Base-by-base conservation (phyloP, 2,797 vertebrate genomes). In the Bucorvus abyssinicus region DNA sequence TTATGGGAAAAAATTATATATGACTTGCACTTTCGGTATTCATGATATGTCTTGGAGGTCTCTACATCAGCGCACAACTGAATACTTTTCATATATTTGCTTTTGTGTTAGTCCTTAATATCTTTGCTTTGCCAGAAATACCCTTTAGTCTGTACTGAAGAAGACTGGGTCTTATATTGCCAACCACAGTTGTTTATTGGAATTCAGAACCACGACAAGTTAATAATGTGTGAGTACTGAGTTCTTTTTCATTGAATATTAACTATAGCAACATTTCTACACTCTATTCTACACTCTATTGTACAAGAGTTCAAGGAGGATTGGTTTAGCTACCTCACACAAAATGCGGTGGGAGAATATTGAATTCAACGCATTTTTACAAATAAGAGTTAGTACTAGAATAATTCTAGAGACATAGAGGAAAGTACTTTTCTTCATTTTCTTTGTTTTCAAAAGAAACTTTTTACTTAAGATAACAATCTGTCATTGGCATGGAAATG, bases 391-490 rank as follows among this genome's bases (percentile, higher is more conserved):
- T 32, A 22, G 20, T 47, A 26, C 87, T 88, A 92, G 70, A 93
- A 74, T 50, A 91, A 88, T 89, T 87, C 68, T 63, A 89, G 53
- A 81, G 32, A 30, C 24, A 49, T 11, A 89, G 56, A 88, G 52
- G 68, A 96, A 97, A 90, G 89, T 75, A 49, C 34, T 52, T 94
- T 34, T 34, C 29, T 45, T 21, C 1, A 10, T 68, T 85, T 60
- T 44, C 38, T 74, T 68, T 44, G 22, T 42, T 71, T 95, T 93
- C 81, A 70, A 77, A 76, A 93, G 74, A 90, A 92, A 93, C 45
- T 36, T 87, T 95, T 94, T 90, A 84, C 74, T 67, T 91, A 80
- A 75, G 90, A 55, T 84, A 93, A 63, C 82, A n/a, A n/a, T n/a
- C n/a, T n/a, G n/a, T n/a, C n/a, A n/a, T n/a, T n/a, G n/a, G n/a